Base-by-base conservation (phyloP, 1,140 invertebrate species). In the Copidosoma floridanum region DNA sequence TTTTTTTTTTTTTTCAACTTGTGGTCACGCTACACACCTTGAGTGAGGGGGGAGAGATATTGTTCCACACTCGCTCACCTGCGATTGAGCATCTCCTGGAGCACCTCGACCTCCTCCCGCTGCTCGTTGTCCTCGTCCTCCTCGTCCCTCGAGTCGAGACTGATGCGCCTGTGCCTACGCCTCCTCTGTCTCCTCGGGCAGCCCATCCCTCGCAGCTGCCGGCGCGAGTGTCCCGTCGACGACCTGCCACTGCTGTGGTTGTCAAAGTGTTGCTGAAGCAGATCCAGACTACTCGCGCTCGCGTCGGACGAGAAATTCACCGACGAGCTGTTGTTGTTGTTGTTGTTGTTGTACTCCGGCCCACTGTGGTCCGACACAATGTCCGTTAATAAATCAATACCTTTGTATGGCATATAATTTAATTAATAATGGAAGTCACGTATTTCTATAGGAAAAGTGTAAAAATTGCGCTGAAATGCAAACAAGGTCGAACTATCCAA, bases 301-400 rank as follows among this genome's bases (percentile, higher is more conserved):
- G 37, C 37, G 4, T 37, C 60, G 20, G 60, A 62, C 0, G 60
- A 62, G 8, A 62, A 37, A 20, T 56, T 56, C 0, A 26, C 52
- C n/a, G 60, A 56, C 3, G 53, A 62, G 18, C 60, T 62, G 16
- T 2, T 27, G 24, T 51, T 51, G 23, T 60, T 35, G 12, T 32
- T 32, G 14, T 6, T n/a, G n/a, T n/a, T n/a, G n/a, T n/a, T 2
- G 6, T 14, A 0, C 84, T 83, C 64, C 87, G 84, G 21, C 87
- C 38, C 38, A n/a, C 40, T 57, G 0, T 50, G 40, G 67, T 91
- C 89, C 63, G 83, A 87, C 27, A 91, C 69, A 56, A 91, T 91
- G 54, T 91, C 89, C 2, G 89, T 91, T 73, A n/a, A n/a, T n/a
- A n/a, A n/a, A n/a, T n/a, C n/a, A n/a, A n/a, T n/a, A n/a, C n/a